Percentiles rank a stretch among this genome's conserved stretches.
phyloP scores from a whole-genome alignment of 1,140 invertebrate species.

The Aphis gossypii region DNA sequence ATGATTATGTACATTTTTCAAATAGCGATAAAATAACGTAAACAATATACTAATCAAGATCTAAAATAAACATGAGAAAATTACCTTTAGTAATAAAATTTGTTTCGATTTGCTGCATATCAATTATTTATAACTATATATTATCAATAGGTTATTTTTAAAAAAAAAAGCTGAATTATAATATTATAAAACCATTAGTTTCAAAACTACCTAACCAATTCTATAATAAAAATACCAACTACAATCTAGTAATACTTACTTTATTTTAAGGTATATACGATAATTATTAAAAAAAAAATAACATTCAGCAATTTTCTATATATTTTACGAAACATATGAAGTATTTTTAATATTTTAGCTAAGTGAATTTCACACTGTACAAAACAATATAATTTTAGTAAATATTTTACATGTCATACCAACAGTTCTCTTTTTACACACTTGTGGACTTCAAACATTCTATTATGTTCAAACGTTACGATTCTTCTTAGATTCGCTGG shows the following conservation, averaged over 20 bases:
- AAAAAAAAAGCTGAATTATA: background rate
- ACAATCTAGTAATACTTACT: background rate
- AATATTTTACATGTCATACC: background rate
- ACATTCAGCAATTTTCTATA: background rate
- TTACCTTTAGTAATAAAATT: background rate
- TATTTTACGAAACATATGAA: accelerated
- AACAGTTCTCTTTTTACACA: background rate
- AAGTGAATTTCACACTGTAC: background rate
- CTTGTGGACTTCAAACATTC: background rate
- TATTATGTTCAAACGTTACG: background rate
- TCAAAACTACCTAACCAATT: background rate
- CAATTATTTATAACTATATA: background rate
- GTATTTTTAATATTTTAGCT: background rate
- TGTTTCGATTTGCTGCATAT: background rate
- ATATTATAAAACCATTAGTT: background rate
- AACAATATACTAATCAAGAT: background rate
- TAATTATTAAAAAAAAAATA: background rate
- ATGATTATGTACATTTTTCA: background rate
- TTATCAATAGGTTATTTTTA: background rate
- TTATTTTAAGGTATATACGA: background rate
- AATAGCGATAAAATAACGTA: background rate
- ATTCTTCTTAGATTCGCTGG: background rate
- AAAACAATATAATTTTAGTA: background rate
- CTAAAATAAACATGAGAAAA: background rate
- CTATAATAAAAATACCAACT: background rate